These are phyloP conservation scores for Syrphus vitripennis DNA, from an alignment of 2,888 invertebrate species.

Conservation along the genomic window DNA sequence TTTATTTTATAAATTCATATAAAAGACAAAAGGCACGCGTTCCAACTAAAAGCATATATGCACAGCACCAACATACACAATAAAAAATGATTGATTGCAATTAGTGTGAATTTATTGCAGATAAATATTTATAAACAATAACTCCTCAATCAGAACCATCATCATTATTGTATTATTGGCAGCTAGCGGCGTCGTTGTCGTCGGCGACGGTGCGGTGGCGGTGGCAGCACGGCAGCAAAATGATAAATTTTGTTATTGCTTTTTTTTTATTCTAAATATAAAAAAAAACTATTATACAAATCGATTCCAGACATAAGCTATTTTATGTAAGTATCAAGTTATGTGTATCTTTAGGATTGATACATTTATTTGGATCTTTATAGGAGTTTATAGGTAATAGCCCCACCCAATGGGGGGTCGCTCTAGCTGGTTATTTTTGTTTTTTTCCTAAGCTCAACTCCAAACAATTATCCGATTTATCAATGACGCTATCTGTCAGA, in stretches of 20 bases:
- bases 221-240: background rate
- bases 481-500: slow-evolving; percentile 44
- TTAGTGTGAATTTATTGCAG: slow-evolving; percentile 50
- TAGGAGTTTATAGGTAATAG: background rate
- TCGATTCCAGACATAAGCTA: background rate
- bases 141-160: slow-evolving; percentile 30
- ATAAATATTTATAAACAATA: slow-evolving; percentile 55
- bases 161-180: slow-evolving; percentile 5
- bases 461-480: slow-evolving; percentile 37
- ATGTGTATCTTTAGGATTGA: background rate
- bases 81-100: slow-evolving; percentile 49
- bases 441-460: background rate
- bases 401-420: background rate
- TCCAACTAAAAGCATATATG: background rate
- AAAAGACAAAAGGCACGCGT: background rate
- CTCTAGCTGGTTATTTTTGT: too few species aligned
- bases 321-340: background rate
- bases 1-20: slow-evolving; percentile 3
- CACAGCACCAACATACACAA: background rate
- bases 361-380: background rate
- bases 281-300: background rate
- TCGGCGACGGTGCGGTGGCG: background rate
- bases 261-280: background rate
- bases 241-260: slow-evolving; percentile 1
- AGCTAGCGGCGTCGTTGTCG: background rate